Percentiles rank a stretch among this genome's conserved stretches.
Evolutionary conservation across 2,113 vertebrate species (phyloP).

Genomic region (Serinus canaria): DNA sequence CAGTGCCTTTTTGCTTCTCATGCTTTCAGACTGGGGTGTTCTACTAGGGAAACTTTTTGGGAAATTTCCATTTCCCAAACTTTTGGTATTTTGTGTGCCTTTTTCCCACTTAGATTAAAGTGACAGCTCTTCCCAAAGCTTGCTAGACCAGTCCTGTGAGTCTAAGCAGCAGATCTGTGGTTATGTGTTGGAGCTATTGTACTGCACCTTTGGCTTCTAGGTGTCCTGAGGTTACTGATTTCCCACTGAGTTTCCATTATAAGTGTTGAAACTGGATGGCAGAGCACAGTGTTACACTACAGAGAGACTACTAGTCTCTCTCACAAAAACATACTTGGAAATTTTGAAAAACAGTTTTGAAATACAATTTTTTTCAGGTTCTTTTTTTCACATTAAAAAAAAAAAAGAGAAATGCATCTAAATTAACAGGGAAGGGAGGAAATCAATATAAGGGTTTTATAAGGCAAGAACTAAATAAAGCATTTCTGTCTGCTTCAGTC

Average conservation of each 20-base stretch:
- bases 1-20: neutral
- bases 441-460: neutral
- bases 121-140: neutral
- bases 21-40: neutral
- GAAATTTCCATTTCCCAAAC: neutral
- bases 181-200: neutral
- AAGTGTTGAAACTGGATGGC: neutral
- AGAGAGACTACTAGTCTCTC: neutral
- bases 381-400: neutral
- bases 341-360: neutral
- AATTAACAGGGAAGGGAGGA: neutral
- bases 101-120: accelerated
- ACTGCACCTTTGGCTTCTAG: neutral
- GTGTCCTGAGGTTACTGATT: neutral
- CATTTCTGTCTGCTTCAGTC: neutral
- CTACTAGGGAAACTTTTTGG: neutral
- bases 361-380: neutral
- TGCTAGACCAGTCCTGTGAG: neutral
- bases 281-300: neutral
- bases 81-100: neutral
- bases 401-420: neutral
- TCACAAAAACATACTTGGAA: neutral
- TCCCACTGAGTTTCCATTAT: neutral
- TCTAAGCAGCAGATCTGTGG: neutral
- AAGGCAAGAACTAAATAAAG: neutral